phyloP scores from a whole-genome alignment of 1,140 invertebrate species.

The Pogonus chalceus region DNA sequence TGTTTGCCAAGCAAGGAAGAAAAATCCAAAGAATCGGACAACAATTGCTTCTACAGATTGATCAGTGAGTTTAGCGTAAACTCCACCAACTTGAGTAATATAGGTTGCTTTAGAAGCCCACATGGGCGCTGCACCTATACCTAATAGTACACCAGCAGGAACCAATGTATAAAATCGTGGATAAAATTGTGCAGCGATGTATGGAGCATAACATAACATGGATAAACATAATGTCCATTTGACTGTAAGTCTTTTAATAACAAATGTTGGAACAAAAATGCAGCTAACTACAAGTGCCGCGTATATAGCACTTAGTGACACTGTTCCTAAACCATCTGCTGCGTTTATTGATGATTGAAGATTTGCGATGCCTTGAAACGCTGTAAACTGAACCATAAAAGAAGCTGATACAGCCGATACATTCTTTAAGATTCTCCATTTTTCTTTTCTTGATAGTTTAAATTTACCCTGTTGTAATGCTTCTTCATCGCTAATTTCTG shows the following conservation, averaged over 20 bases:
- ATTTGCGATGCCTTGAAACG: slow-evolving; percentile 82
- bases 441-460: slow-evolving; percentile 63
- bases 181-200: slow-evolving; percentile 89
- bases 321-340: slow-evolving; percentile 70
- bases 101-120: slow-evolving; percentile 96
- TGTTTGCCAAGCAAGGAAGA: slow-evolving; percentile 94
- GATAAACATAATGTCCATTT: slow-evolving; percentile 91
- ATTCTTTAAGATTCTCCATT: slow-evolving; percentile 82
- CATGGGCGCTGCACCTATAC: slow-evolving; percentile 86
- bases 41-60: slow-evolving; percentile 82
- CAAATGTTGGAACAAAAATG: slow-evolving; percentile 83
- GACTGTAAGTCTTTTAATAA: slow-evolving; percentile 81
- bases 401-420: slow-evolving; percentile 73
- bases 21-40: slow-evolving; percentile 93
- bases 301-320: slow-evolving; percentile 78
- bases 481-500: slow-evolving; percentile 49
- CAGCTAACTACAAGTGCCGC: slow-evolving; percentile 81
- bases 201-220: slow-evolving; percentile 86
- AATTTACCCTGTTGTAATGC: slow-evolving; percentile 60
- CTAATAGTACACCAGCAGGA: slow-evolving; percentile 81
- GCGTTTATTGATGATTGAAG: slow-evolving; percentile 82
- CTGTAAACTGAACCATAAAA: slow-evolving; percentile 89
- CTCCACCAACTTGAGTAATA: slow-evolving; percentile 81
- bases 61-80: slow-evolving; percentile 79
- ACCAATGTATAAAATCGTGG: slow-evolving; percentile 82